A percentile compares a stretch with the other conserved stretches of the same genome.
Conservation (phyloP, 2,797 vertebrate genomes). For the Craterocephalus amniculus region DNA sequence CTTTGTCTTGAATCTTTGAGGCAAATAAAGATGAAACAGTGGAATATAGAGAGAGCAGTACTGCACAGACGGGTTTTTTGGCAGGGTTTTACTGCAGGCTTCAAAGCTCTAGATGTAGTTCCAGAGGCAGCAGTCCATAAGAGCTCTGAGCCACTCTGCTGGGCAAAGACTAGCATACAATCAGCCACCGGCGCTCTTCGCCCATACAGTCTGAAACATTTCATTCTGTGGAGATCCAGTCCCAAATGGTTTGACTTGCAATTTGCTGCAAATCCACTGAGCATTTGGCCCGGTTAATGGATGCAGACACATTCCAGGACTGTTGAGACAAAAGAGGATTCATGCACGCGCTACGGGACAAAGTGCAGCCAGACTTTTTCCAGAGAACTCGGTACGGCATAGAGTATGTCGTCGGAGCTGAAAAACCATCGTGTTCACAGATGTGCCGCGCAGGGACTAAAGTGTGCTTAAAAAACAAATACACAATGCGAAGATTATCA, state of each 20-base stretch:
- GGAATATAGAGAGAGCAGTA: conserved; percentile 20
- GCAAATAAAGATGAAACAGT: conserved; percentile 8
- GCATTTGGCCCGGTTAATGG: conserved; percentile 51
- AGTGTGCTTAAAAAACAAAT: conserved; percentile 17
- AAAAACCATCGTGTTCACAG: conserved; percentile 10
- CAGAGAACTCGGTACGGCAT: background rate
- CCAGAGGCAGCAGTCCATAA: conserved; percentile 58
- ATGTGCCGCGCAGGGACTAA: conserved; percentile 5
- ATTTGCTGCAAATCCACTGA: conserved; percentile 51
- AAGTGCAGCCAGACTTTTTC: conserved; percentile 9
- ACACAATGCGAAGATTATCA: conserved; percentile 23
- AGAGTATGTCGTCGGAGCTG: background rate
- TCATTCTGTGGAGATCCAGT: conserved; percentile 30
- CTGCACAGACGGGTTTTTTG: conserved; percentile 62
- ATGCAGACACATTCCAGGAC: conserved; percentile 32
- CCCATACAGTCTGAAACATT: conserved; percentile 34
- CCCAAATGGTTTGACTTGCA: conserved; percentile 54
- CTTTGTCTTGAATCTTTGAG: conserved; percentile 23
- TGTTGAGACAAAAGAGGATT: conserved; percentile 10
- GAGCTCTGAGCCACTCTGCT: conserved; percentile 43
- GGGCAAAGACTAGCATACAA: conserved; percentile 38
- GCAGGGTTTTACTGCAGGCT: conserved; percentile 57
- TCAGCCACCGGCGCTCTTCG: conserved; percentile 30
- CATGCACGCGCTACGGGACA: conserved; percentile 11
- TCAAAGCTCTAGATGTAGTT: conserved; percentile 53